These are phyloP conservation scores for Anarrhichthys ocellatus DNA, from an alignment of 2,113 vertebrate genomes.

Conservation along the genomic window DNA sequence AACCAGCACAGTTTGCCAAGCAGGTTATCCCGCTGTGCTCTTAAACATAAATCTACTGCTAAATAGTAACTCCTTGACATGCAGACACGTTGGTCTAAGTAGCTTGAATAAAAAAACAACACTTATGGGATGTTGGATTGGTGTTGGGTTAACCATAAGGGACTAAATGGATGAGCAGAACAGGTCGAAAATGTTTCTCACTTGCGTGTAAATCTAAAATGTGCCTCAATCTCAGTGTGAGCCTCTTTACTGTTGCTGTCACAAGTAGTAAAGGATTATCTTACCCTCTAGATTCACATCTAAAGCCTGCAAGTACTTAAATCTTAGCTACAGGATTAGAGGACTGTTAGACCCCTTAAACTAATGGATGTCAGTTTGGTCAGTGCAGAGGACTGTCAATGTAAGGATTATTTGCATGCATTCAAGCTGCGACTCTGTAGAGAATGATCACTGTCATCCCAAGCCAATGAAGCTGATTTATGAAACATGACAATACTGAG, in stretches of 20 bases:
- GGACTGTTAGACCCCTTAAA: conserved; percentile 7
- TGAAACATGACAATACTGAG: conserved; percentile 85
- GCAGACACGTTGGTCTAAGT: conserved; percentile 53
- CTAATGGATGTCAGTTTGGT: conserved; percentile 69
- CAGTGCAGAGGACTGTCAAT: conserved; percentile 68
- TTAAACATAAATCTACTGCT: conserved; percentile 78
- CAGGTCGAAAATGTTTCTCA: conserved; percentile 22
- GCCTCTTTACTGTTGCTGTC: conserved; percentile 13
- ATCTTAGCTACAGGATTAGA: conserved; percentile 12
- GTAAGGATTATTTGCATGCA: conserved; percentile 73
- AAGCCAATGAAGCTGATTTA: conserved; percentile 84
- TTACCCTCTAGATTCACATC: conserved; percentile 1
- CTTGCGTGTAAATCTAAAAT: conserved; percentile 44
- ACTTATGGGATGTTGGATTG: conserved; percentile 50
- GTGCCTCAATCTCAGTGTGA: conserved; percentile 46
- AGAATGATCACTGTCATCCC: conserved; percentile 84
- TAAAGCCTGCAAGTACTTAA: neutral
- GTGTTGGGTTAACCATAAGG: conserved; percentile 36
- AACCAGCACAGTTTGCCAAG: conserved; percentile 73
- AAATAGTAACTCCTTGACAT: conserved; percentile 68
- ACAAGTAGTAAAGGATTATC: conserved; percentile 30
- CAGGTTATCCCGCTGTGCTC: conserved; percentile 75
- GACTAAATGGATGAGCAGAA: conserved; percentile 14
- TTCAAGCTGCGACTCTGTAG: conserved; percentile 69
- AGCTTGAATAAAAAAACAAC: conserved; percentile 52